Conservation (phyloP, 1,140 invertebrate species). For the Heliothis subflexa region DNA sequence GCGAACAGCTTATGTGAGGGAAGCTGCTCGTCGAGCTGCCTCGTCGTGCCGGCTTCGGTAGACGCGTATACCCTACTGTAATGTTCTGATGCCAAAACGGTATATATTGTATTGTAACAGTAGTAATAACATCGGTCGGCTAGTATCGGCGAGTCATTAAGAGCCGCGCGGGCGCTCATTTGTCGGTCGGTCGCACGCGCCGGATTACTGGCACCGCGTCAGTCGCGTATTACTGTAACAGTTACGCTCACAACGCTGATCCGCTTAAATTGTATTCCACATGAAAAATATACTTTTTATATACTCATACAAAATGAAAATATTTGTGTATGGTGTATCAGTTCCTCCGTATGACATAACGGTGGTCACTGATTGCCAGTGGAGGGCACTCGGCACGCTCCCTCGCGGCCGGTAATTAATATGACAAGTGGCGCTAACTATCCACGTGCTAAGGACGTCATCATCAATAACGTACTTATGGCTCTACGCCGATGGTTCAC, state of each 20-base stretch:
- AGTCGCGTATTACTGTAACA: background rate
- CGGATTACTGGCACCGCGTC: background rate
- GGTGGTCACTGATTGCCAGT: background rate
- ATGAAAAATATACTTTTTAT: constrained; percentile 7
- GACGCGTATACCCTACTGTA: too few species aligned
- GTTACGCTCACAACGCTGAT: constrained; percentile 4
- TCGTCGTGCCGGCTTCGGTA: background rate
- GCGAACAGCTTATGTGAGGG: background rate
- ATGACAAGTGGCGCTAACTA: constrained; percentile 21
- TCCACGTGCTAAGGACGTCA: constrained; percentile 10
- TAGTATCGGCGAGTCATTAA: background rate
- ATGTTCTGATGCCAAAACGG: too few species aligned
- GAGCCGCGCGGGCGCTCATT: background rate
- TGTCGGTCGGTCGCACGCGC: constrained; percentile 24
- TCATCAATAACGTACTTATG: background rate
- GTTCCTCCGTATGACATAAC: background rate
- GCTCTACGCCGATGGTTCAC: background rate
- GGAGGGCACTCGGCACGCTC: background rate
- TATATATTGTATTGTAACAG: background rate
- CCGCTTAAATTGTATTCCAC: constrained; percentile 26
- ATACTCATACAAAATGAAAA: background rate
- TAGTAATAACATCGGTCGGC: background rate
- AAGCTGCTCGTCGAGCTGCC: too few species aligned
- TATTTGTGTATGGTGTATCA: background rate
- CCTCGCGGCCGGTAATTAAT: background rate